phyloP scores from a whole-genome alignment of 2,888 invertebrate species.

The Anthrax anthrax region DNA sequence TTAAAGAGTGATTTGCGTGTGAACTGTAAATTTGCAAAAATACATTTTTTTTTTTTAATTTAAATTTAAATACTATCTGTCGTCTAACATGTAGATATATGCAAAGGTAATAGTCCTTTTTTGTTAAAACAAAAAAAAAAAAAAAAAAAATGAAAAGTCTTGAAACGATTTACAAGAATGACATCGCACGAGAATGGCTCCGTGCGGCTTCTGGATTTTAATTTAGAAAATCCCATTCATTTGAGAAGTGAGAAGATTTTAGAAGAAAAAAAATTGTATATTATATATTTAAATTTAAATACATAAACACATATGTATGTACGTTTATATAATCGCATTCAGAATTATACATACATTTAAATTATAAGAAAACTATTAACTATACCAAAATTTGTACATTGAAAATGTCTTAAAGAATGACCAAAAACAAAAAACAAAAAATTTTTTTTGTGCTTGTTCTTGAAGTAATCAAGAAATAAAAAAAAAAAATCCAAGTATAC shows the following conservation, averaged over 20 bases:
- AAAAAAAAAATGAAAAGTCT: neutral
- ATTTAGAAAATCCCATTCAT: slow-evolving; percentile 7
- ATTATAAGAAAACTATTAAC: neutral
- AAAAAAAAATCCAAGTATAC: no score
- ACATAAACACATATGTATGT: neutral
- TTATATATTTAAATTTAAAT: no score
- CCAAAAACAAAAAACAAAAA: no score
- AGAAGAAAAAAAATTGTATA: no score
- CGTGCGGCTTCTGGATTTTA: neutral
- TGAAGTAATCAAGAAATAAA: no score
- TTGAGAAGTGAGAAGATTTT: no score
- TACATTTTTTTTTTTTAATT: neutral
- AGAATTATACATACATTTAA: neutral
- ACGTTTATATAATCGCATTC: no score
- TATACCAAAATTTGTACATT: neutral
- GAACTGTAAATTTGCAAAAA: neutral
- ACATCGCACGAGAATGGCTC: slow-evolving; percentile 7
- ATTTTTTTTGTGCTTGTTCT: no score
- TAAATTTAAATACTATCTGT: no score
- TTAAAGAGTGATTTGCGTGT: slow-evolving; percentile 5
- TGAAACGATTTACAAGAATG: slow-evolving; percentile 3
- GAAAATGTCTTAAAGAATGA: neutral
- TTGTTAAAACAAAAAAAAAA: neutral
- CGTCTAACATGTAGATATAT: no score
- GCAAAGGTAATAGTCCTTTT: no score